A percentile compares a stretch with the other conserved stretches of the same genome.
Evolutionary conservation across 2,797 vertebrate species (phyloP).

Genomic region (Xiphorhynchus erythropygius): DNA sequence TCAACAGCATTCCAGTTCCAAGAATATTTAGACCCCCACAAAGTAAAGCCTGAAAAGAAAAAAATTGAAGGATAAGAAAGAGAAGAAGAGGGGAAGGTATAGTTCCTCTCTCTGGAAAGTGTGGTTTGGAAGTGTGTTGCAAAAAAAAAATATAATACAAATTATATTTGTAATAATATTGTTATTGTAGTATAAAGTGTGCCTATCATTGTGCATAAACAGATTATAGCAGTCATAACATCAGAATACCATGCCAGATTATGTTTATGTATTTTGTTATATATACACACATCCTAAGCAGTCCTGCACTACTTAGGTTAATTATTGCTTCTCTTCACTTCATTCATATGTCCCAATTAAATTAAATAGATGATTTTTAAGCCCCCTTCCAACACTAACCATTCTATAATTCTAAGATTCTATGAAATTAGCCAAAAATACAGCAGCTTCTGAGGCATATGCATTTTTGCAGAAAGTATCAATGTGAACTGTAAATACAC

Average conservation of each 20-base stretch:
- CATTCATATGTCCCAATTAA: neutral
- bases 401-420: neutral
- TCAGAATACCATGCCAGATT: neutral
- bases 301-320: neutral
- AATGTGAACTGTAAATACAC: neutral
- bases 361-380: neutral
- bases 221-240: neutral
- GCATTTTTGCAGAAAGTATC: neutral
- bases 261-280: neutral
- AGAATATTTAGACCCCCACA: conserved; percentile 92
- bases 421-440: neutral
- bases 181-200: neutral
- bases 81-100: neutral
- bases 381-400: neutral
- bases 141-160: neutral
- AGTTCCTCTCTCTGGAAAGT: neutral
- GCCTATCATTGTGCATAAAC: neutral
- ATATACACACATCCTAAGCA: neutral
- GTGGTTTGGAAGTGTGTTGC: neutral
- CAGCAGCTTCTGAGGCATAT: neutral
- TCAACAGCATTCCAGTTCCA: conserved; percentile 97
- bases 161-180: neutral
- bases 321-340: neutral
- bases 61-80: neutral
- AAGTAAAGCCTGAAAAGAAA: conserved; percentile 85